Conservation (phyloP, 2,113 vertebrate species). For the Sigmodon hispidus region DNA sequence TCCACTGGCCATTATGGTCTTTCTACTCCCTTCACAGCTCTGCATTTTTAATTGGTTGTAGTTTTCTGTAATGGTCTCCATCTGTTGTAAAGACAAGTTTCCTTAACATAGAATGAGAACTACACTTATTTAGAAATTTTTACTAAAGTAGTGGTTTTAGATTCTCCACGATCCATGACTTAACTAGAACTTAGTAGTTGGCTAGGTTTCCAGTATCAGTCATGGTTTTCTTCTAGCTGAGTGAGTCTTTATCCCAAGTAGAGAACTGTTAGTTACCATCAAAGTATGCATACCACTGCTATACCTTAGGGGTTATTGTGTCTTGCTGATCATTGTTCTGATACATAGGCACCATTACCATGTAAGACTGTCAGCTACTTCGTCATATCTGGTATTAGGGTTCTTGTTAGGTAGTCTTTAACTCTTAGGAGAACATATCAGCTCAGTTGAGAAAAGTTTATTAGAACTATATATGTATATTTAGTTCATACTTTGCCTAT, state of each 20-base stretch:
- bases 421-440: neutral
- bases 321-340: neutral
- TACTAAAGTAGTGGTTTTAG: neutral
- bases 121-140: neutral
- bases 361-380: neutral
- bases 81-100: neutral
- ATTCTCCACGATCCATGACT: neutral
- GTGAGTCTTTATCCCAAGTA: neutral
- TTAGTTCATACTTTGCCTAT: neutral
- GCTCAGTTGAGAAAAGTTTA: neutral
- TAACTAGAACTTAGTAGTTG: neutral
- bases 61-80: neutral
- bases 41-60: neutral
- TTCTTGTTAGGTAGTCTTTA: no score
- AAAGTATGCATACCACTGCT: neutral
- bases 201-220: neutral
- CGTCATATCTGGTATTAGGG: no score
- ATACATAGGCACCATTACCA: neutral
- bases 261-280: neutral
- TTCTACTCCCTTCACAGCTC: neutral
- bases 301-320: neutral
- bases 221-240: neutral
- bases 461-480: neutral
- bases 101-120: neutral
- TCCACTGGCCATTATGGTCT: neutral